Conservation (phyloP, 2,113 vertebrate genomes). For the Megaceryle maxima region DNA sequence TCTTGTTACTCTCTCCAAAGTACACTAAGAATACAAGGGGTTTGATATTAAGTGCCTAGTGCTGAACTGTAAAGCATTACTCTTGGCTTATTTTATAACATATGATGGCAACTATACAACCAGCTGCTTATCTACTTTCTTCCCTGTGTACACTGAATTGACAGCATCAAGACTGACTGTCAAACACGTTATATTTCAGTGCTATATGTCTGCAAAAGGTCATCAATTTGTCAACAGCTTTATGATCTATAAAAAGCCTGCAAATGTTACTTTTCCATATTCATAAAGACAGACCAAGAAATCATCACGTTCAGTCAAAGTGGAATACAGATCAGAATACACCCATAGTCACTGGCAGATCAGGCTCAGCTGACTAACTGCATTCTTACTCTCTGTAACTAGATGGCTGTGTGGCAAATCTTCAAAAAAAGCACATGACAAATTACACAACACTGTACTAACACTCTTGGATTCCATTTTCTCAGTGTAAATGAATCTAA, state of each 20-base stretch:
- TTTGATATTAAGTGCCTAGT: background rate
- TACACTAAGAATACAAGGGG: background rate
- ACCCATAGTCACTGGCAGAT: background rate
- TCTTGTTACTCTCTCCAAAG: background rate
- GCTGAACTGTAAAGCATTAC: background rate
- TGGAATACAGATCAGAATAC: background rate
- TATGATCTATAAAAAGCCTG: conserved; percentile 9
- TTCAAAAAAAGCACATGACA: background rate
- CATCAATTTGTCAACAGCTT: conserved; percentile 19
- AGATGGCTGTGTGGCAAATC: background rate
- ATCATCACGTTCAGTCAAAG: background rate
- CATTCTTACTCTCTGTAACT: background rate
- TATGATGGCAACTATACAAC: background rate
- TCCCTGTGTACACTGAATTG: background rate
- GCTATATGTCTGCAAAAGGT: background rate
- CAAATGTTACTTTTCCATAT: conserved; percentile 15
- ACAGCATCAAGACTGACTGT: background rate
- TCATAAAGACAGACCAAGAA: conserved; percentile 2
- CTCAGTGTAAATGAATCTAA: background rate
- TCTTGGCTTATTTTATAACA: background rate
- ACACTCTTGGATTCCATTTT: background rate
- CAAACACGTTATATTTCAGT: background rate
- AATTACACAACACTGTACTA: background rate
- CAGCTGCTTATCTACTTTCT: background rate
- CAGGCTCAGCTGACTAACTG: background rate